Conservation (phyloP, 2,113 vertebrate genomes). For the Apteryx owenii region DNA sequence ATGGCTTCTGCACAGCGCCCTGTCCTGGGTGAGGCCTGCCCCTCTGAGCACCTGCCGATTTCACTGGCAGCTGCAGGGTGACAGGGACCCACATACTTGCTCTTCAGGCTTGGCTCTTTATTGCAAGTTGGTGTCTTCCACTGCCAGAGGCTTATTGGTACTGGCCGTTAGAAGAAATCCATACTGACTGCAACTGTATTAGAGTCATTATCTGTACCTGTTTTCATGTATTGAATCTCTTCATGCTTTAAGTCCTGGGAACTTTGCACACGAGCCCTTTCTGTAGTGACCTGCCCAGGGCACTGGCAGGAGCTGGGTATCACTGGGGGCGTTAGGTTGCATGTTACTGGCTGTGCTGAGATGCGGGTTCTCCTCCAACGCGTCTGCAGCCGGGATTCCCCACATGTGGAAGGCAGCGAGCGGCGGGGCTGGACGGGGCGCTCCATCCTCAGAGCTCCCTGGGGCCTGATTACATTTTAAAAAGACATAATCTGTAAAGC, state of each 20-base stretch:
- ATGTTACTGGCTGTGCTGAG: accelerated
- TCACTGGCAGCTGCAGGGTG: accelerated
- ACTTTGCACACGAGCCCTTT: neutral
- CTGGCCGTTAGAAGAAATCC: neutral
- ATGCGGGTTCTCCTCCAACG: neutral
- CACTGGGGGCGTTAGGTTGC: neutral
- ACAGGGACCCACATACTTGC: accelerated
- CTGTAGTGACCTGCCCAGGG: neutral
- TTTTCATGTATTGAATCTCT: neutral
- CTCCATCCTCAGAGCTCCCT: neutral
- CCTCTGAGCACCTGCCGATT: neutral
- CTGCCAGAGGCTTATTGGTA: neutral
- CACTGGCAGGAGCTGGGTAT: neutral
- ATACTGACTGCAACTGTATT: neutral
- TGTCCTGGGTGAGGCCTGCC: accelerated
- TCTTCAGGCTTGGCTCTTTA: neutral
- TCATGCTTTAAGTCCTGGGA: neutral
- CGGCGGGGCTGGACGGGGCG: neutral
- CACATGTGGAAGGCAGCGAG: accelerated
- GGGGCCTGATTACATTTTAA: neutral
- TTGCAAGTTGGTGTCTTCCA: neutral
- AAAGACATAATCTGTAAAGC: neutral
- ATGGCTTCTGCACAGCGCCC: neutral
- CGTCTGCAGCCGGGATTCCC: neutral
- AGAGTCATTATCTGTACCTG: neutral